Evolutionary conservation across 2,113 vertebrate species (phyloP), one percentile per base, ranked within the genome.

Genomic region (Hyla sarda): DNA sequence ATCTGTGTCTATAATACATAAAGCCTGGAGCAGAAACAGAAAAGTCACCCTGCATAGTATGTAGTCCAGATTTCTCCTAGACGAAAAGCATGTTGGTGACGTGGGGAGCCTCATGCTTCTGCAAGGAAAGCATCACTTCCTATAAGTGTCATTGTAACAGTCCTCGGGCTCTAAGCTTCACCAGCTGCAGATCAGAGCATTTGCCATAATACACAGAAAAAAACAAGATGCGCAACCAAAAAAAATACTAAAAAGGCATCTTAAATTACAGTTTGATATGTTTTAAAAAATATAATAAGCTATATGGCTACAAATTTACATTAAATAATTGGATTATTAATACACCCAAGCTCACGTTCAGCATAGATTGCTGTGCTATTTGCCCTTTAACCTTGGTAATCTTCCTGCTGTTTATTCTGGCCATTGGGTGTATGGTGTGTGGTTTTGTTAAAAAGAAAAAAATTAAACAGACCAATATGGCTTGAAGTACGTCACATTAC

Each of bases 101-200:
- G 60, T 65, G 41, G 19, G 21, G 30, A 32, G 48, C 30, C 10
- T 30, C 76, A 54, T 56, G 47, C n/a, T 52, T 52, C 45, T 52
- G 50, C 76, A 78, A 48, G 47, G 23, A 74, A 67, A 67, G 62
- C 41, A 41, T 82, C 80, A 67, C 60, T 82, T 82, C 69, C 47
- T 30, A 67, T 82, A 50, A 82, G 60, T 50, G 80, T 82, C 80
- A 82, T 13, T 47, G 16, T 2, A 41, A 6, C 2, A 47, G 25
- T 48, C 58, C 80, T 50, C 41, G 1, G 62, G 80, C 80, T 11
- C 16, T 69, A 30, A 3, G 25, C 80, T 21, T 82, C 21, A 48
- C 80, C 80, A 82, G 80, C 80, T 69, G 62, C n/a, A 47, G 37
- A 69, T 50, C 25, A 23, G 25, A 16, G 28, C 17, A 65, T 2